Conservation (phyloP, 2,113 vertebrate species). For the Rhodinocichla rosea region DNA sequence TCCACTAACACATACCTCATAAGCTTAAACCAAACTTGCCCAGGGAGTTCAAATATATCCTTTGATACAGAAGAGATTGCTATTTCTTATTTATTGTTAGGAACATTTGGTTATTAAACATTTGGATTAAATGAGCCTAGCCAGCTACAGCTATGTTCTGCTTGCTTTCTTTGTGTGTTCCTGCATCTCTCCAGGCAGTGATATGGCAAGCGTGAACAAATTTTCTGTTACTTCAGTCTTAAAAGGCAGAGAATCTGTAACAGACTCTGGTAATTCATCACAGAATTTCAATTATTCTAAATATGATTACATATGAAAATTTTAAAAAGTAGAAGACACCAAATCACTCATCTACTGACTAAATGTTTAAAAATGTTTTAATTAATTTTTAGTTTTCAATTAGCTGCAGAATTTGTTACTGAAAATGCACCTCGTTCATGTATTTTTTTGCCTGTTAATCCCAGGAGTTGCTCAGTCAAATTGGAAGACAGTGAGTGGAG, state of each 20-base stretch:
- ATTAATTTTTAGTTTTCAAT: not conserved
- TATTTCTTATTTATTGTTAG: constrained; percentile 2
- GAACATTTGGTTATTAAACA: not conserved
- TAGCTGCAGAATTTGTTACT: not conserved
- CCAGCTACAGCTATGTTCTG: not conserved
- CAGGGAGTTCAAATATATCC: not conserved
- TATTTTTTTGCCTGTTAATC: not conserved
- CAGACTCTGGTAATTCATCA: not conserved
- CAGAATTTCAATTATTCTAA: not conserved
- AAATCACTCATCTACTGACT: not conserved
- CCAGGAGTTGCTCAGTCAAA: not conserved
- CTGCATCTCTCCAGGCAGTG: not conserved
- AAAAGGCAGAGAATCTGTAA: not conserved
- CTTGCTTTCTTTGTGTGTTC: not conserved
- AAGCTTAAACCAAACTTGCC: not conserved
- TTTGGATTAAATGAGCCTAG: not conserved
- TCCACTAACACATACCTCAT: not conserved
- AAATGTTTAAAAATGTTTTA: not conserved
- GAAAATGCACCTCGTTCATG: not conserved
- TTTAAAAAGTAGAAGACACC: not conserved
- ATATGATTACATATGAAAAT: not conserved
- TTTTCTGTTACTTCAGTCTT: not conserved
- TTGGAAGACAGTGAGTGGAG: not conserved
- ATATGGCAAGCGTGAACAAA: not conserved
- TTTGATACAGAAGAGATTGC: not conserved